Evolutionary conservation across 2,113 vertebrate species (phyloP), one percentile per base, ranked within the genome.

Genomic region (Arothron firmamentum): DNA sequence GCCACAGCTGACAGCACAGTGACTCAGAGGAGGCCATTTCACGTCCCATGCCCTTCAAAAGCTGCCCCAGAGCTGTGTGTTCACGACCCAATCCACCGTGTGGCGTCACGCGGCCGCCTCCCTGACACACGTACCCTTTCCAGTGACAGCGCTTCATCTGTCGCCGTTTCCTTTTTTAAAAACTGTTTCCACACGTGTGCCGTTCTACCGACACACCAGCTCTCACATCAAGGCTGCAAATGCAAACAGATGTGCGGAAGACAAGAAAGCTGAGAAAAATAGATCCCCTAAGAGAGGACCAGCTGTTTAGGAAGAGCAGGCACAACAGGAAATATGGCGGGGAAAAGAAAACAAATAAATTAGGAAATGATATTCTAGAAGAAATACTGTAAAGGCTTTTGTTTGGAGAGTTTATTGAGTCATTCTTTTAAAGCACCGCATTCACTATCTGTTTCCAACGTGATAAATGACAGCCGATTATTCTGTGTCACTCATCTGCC

Each of bases 201-300:
- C 67, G 51, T 69, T 62, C 61, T 45, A 65, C 71, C 31, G 0
- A 70, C 74, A 72, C 77, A 43, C 34, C 51, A 10, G 60, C 65
- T 74, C 62, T 31, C 79, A 76, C 64, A 19, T 77, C 64, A 5
- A 52, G 53, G 71, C 67, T 73, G 52, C 64, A 20, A 51, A 47
- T 58, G 50, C 56, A 68, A 82, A 80, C 79, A 83, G 85, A 81
- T 84, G 82, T 75, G 85, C 41, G 6, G 72, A 70, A 70, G 73
- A 85, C 28, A 16, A 52, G 69, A 53, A 78, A 60, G 51, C 67
- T 70, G 67, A 61, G 67, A 58, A 69, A 73, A 73, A 69, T 31
- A 70, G 46, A 75, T 71, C 58, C 41, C 3, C 1, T 6, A 65
- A 68, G 81, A 78, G 17, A 43, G 43, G 61, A 65, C 56, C 84